Evolutionary conservation across 1,140 invertebrate species (phyloP).

Genomic region (Polyergus mexicanus): DNA sequence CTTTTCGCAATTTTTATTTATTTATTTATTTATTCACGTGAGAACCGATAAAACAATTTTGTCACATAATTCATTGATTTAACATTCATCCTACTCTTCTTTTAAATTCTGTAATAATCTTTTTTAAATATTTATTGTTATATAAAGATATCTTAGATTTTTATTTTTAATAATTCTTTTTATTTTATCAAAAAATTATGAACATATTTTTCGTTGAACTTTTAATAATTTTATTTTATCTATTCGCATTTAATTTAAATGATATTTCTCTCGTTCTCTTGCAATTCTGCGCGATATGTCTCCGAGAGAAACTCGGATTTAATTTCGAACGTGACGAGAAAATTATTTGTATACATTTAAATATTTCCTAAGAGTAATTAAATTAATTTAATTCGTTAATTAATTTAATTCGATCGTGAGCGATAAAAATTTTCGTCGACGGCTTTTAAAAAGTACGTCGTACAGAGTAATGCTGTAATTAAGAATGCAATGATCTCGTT

Average conservation of each 20-base stretch:
- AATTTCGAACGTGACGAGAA: neutral
- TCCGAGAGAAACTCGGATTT: neutral
- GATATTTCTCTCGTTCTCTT: neutral
- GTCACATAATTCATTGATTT: neutral
- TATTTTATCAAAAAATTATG: neutral
- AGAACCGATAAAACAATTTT: neutral
- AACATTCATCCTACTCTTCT: neutral
- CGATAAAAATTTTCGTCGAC: neutral
- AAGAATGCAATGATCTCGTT: neutral
- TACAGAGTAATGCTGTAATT: neutral
- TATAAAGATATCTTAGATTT: neutral
- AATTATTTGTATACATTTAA: neutral
- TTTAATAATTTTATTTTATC: neutral
- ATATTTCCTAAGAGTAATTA: neutral
- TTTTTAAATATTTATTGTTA: neutral
- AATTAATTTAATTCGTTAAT: no score
- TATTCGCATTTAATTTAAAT: neutral
- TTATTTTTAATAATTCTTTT: neutral
- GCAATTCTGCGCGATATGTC: neutral
- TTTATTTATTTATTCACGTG: neutral
- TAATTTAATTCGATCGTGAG: no score
- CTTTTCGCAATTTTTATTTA: neutral
- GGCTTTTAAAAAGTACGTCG: neutral
- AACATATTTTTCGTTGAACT: neutral
- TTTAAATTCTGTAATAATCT: slow-evolving; percentile 1